These are phyloP conservation scores for Hyalella azteca DNA, from an alignment of 2,888 invertebrate species.

Conservation along the genomic window DNA sequence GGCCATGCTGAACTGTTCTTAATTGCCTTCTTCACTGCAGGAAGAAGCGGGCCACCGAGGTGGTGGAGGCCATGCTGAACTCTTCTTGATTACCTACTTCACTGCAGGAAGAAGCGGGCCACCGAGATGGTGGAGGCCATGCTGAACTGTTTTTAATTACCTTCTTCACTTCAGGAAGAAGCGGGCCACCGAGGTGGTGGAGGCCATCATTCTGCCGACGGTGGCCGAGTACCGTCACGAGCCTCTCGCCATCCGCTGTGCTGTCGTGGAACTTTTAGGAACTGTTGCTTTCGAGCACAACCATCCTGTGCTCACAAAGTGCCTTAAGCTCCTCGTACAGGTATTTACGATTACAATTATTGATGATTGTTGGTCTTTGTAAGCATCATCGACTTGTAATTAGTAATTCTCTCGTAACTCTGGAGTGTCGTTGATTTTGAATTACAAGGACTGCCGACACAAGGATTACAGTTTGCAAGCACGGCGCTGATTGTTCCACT, in stretches of 20 bases:
- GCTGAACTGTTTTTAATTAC: too few species aligned
- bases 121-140: too few species aligned
- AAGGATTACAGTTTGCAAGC: too few species aligned
- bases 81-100: too few species aligned
- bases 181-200: conserved; percentile 11
- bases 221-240: background rate
- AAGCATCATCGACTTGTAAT: too few species aligned
- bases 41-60: conserved; percentile 1
- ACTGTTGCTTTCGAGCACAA: conserved; percentile 19
- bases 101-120: background rate
- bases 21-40: background rate
- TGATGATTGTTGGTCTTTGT: too few species aligned
- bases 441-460: too few species aligned
- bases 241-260: background rate
- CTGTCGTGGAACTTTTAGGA: conserved; percentile 15
- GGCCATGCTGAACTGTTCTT: too few species aligned
- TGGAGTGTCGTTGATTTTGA: too few species aligned
- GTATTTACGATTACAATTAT: too few species aligned
- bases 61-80: conserved; percentile 19
- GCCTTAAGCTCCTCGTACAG: background rate
- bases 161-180: background rate
- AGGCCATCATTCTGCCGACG: background rate
- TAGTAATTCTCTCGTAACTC: too few species aligned
- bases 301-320: conserved; percentile 9
- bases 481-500: too few species aligned